Evolutionary conservation across 1,140 invertebrate species (phyloP).

Genomic region (Platorchestia sp.): DNA sequence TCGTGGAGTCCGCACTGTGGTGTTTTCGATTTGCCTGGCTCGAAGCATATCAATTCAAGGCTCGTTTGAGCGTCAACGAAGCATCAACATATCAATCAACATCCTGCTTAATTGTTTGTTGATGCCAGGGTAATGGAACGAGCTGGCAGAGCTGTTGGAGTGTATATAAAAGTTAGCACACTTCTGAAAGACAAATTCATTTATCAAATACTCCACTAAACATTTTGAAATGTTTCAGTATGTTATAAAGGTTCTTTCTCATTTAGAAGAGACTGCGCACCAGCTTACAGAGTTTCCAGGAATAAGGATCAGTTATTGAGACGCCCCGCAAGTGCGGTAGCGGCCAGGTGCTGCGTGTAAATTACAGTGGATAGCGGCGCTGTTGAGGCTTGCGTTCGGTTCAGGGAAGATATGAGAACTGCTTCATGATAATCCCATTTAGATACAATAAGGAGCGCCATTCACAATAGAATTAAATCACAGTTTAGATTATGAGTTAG

Average conservation of each 20-base stretch:
- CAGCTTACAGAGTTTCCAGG: neutral
- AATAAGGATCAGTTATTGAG: neutral
- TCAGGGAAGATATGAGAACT: neutral
- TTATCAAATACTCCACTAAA: neutral
- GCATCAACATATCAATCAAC: slow-evolving; percentile 35
- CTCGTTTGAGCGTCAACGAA: slow-evolving; percentile 20
- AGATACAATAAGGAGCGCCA: neutral
- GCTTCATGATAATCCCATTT: neutral
- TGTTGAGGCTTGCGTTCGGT: neutral
- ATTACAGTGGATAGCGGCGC: neutral
- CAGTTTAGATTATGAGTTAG: too few species aligned
- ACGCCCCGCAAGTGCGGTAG: neutral
- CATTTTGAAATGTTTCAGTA: neutral
- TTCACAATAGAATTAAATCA: neutral
- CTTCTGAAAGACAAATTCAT: neutral
- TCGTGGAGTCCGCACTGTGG: neutral
- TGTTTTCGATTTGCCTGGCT: neutral
- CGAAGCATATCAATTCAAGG: slow-evolving; percentile 7
- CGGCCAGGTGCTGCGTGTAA: too few species aligned
- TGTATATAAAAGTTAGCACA: neutral
- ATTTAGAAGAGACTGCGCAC: neutral
- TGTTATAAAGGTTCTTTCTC: neutral
- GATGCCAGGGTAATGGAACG: neutral
- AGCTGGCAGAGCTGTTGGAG: neutral
- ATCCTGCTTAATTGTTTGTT: neutral